Percentiles rank a stretch among this genome's conserved stretches.
phyloP scores from a whole-genome alignment of 2,888 invertebrate species.

The Eumerus sabulonum region DNA sequence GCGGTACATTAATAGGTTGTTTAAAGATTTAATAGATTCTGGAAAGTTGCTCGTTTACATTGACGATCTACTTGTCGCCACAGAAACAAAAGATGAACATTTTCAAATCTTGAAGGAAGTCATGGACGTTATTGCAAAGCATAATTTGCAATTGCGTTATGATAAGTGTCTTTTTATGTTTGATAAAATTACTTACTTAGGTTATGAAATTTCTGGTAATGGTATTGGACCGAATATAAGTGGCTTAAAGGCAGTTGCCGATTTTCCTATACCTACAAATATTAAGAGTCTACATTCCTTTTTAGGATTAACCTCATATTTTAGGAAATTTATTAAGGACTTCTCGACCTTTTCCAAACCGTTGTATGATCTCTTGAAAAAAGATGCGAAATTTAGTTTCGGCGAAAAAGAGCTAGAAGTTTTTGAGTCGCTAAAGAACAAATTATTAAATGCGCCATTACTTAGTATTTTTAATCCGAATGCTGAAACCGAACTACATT shows the following conservation, averaged over 20 bases:
- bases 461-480: slow-evolving; percentile 71
- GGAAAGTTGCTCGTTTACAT: slow-evolving; percentile 68
- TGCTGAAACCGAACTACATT: slow-evolving; percentile 72
- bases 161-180: slow-evolving; percentile 69
- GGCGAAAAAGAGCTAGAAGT: slow-evolving; percentile 23
- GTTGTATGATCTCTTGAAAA: slow-evolving; percentile 70
- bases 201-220: slow-evolving; percentile 20
- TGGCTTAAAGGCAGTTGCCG: slow-evolving; percentile 18
- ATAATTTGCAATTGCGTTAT: slow-evolving; percentile 49
- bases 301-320: slow-evolving; percentile 48
- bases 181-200: slow-evolving; percentile 22
- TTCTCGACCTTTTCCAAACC: slow-evolving; percentile 70
- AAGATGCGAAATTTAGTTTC: slow-evolving; percentile 43
- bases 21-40: slow-evolving; percentile 11
- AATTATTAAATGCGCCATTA: slow-evolving; percentile 62
- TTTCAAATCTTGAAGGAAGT: slow-evolving; percentile 20
- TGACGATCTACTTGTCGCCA: slow-evolving; percentile 71
- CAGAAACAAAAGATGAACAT: slow-evolving; percentile 54
- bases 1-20: slow-evolving; percentile 23
- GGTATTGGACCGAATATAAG: slow-evolving; percentile 26
- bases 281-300: slow-evolving; percentile 64
- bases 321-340: slow-evolving; percentile 71
- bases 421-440: slow-evolving; percentile 46
- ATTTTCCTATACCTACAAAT: slow-evolving; percentile 59
- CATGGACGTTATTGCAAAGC: slow-evolving; percentile 59